phyloP scores from a whole-genome alignment of 2,113 vertebrate species.

The Arizona elegans region DNA sequence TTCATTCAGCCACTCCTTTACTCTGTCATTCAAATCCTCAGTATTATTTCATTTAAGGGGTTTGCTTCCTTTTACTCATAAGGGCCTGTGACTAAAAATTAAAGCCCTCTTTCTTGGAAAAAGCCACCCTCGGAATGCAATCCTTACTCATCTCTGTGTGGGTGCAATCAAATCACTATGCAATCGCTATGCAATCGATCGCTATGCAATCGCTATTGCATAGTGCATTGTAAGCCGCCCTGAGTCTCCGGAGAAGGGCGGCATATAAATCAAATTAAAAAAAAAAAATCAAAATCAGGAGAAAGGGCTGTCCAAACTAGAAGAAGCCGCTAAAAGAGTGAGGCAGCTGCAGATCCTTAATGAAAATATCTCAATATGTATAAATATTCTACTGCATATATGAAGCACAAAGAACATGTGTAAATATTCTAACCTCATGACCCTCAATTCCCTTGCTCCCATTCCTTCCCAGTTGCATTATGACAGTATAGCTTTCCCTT shows the following conservation, averaged over 20 bases:
- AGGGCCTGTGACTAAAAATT: not conserved
- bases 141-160: not conserved
- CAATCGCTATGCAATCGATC: no score
- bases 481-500: not conserved
- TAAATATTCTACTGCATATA: not conserved
- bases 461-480: slow-evolving; percentile 15
- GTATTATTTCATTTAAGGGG: not conserved
- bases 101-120: not conserved
- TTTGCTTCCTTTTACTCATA: not conserved
- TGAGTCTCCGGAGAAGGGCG: no score
- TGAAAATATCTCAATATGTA: not conserved
- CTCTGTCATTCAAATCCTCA: not conserved
- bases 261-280: no score
- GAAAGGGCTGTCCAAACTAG: not conserved
- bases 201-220: no score
- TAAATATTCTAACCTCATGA: not conserved
- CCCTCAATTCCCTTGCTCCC: not conserved
- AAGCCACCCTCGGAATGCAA: not conserved
- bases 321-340: not conserved
- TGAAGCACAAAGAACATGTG: not conserved
- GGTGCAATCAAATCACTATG: not conserved
- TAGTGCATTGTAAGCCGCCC: no score
- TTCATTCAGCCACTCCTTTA: not conserved
- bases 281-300: not conserved
- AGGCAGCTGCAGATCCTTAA: not conserved